A percentile compares a stretch with the other conserved stretches of the same genome.
Conservation (phyloP, 2,888 invertebrate genomes). For the Ophraella communa region DNA sequence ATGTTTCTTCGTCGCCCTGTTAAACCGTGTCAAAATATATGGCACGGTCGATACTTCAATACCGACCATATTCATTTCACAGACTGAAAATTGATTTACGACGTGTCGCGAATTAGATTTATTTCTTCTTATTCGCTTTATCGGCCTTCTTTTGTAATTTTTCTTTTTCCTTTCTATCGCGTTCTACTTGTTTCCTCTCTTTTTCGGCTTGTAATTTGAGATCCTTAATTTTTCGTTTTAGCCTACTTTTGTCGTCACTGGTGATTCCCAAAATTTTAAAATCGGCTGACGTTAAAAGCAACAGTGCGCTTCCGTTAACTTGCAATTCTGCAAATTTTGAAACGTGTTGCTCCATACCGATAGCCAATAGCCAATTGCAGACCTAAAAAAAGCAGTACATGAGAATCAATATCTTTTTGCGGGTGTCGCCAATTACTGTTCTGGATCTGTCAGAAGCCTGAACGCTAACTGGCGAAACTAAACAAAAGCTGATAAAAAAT, state of each 20-base stretch:
- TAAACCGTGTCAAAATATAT: neutral
- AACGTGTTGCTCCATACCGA: constrained; percentile 87
- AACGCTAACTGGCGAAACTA: too few species aligned
- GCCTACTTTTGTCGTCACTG: constrained; percentile 80
- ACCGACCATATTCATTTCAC: neutral
- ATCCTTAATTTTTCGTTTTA: constrained; percentile 87
- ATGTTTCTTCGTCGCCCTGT: neutral
- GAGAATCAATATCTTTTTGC: too few species aligned
- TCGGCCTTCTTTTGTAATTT: constrained; percentile 87
- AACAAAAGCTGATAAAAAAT: too few species aligned
- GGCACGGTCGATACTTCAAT: neutral
- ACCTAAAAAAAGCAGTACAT: constrained; percentile 66
- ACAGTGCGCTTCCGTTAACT: constrained; percentile 85
- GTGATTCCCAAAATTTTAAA: constrained; percentile 85
- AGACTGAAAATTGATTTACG: neutral
- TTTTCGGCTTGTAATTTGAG: constrained; percentile 76
- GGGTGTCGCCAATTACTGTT: too few species aligned
- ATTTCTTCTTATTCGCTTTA: constrained; percentile 72
- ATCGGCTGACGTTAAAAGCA: constrained; percentile 89
- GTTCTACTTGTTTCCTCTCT: constrained; percentile 79
- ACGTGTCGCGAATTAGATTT: neutral
- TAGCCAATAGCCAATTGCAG: constrained; percentile 85
- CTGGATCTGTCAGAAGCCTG: too few species aligned
- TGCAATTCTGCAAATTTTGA: constrained; percentile 87
- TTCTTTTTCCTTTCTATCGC: constrained; percentile 82